A percentile compares a stretch with the other conserved stretches of the same genome.
phyloP scores from a whole-genome alignment of 2,113 vertebrate species.

The Petroica traversi region DNA sequence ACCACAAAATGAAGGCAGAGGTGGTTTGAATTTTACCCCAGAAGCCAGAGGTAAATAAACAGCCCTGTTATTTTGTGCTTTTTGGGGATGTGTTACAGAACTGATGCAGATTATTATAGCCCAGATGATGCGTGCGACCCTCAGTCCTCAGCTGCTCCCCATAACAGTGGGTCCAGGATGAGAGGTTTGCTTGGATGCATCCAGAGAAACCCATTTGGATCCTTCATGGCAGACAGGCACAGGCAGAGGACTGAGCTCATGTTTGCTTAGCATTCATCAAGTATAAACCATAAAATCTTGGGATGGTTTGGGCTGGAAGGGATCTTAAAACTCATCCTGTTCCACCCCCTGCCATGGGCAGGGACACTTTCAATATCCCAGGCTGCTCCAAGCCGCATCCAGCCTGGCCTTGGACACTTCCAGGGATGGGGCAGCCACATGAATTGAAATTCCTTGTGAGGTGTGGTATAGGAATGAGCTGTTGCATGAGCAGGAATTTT shows the following conservation, averaged over 20 bases:
- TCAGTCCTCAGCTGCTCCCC: neutral
- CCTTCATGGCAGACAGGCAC: neutral
- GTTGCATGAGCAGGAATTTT: neutral
- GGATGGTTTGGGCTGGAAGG: neutral
- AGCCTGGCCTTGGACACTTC: neutral
- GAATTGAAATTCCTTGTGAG: neutral
- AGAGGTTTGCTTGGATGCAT: neutral
- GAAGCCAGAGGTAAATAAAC: neutral
- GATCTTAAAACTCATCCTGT: neutral
- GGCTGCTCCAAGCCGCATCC: neutral
- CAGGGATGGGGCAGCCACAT: neutral
- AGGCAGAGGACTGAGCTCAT: neutral
- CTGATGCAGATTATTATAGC: neutral
- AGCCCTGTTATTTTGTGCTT: neutral
- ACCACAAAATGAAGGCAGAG: neutral
- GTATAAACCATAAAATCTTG: neutral
- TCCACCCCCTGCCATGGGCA: neutral
- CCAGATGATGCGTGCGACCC: neutral
- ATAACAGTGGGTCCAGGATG: rapidly evolving
- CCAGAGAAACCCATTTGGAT: neutral
- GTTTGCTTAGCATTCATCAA: neutral
- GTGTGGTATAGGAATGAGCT: neutral
- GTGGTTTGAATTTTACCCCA: neutral
- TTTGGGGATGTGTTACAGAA: neutral
- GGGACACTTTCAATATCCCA: neutral